Conservation (phyloP, 2,888 invertebrate species). For the Drymonia ruficornis region DNA sequence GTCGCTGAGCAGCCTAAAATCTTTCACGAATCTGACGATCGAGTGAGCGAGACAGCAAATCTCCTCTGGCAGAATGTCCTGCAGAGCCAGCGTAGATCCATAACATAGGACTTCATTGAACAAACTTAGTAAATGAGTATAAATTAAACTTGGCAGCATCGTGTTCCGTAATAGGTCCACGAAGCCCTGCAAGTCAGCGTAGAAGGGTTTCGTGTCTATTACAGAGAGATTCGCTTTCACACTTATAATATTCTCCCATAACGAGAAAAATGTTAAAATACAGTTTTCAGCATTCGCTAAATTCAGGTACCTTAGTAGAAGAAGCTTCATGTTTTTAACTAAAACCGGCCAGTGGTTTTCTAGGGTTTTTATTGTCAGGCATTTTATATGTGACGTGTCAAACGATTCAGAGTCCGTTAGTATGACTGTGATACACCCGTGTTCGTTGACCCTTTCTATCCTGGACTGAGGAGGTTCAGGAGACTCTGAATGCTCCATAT, state of each 20-base stretch:
- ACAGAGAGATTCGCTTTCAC: conserved; percentile 96
- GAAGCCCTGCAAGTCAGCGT: conserved; percentile 92
- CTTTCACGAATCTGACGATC: conserved; percentile 94
- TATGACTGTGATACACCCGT: conserved; percentile 85
- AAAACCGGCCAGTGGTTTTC: conserved; percentile 94
- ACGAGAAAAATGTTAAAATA: conserved; percentile 91
- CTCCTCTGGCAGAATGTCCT: conserved; percentile 94
- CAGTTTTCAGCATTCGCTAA: conserved; percentile 87
- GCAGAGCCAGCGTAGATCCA: conserved; percentile 94
- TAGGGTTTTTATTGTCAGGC: conserved; percentile 92
- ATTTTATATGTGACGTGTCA: conserved; percentile 94
- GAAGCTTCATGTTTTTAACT: conserved; percentile 88
- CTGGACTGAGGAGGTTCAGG: conserved; percentile 66
- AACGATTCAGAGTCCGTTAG: conserved; percentile 92
- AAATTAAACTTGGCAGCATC: conserved; percentile 91
- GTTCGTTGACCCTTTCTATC: conserved; percentile 74
- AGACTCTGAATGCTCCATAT: conserved; percentile 59
- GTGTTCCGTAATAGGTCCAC: conserved; percentile 88
- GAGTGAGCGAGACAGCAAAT: conserved; percentile 94
- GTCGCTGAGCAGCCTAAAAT: conserved; percentile 89
- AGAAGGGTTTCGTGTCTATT: conserved; percentile 95
- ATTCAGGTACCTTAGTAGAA: conserved; percentile 84
- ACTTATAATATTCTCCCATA: conserved; percentile 96
- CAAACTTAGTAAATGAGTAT: conserved; percentile 92
- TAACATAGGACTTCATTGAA: conserved; percentile 96